Evolutionary conservation across 2,113 vertebrate species (phyloP).

Genomic region (Paramisgurnus dabryanus): DNA sequence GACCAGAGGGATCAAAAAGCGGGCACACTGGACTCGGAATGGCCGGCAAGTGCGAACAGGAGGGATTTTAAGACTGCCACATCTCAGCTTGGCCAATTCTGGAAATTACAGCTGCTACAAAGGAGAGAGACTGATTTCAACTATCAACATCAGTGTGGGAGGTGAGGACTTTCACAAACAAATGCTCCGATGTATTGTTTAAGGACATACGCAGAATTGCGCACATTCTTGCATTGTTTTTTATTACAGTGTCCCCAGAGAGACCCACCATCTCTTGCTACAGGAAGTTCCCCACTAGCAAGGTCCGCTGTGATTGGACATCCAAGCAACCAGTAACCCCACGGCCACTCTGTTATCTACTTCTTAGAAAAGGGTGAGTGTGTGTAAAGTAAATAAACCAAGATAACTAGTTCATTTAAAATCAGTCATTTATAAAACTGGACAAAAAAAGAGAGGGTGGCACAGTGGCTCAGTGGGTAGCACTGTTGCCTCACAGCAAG

Average conservation of each 20-base stretch:
- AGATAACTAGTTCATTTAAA: not conserved
- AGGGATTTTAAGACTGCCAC: slow-evolving; percentile 57
- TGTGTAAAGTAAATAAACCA: not conserved
- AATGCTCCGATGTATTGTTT: not conserved
- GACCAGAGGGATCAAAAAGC: slow-evolving; percentile 45
- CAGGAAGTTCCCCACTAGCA: slow-evolving; percentile 71
- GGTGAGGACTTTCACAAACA: slow-evolving; percentile 60
- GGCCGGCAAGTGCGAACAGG: slow-evolving; percentile 36
- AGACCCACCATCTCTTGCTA: slow-evolving; percentile 64
- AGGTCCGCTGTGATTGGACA: slow-evolving; percentile 73
- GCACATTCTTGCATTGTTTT: not conserved
- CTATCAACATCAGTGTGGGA: slow-evolving; percentile 62
- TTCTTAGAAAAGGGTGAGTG: slow-evolving; percentile 64
- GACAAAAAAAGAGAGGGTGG: too few relatives aligned
- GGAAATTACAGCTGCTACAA: slow-evolving; percentile 72
- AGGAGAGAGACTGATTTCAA: slow-evolving; percentile 57
- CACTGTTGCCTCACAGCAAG: too few relatives aligned
- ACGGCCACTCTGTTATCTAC: slow-evolving; percentile 61
- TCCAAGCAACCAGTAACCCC: slow-evolving; percentile 44
- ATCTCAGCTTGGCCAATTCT: slow-evolving; percentile 55
- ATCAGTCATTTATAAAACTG: not conserved
- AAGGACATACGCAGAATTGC: not conserved
- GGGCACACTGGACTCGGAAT: slow-evolving; percentile 63
- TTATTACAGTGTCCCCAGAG: slow-evolving; percentile 65
- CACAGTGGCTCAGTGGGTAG: too few relatives aligned